phyloP scores from a whole-genome alignment of 2,797 vertebrate genomes.

The Botia kubotai region DNA sequence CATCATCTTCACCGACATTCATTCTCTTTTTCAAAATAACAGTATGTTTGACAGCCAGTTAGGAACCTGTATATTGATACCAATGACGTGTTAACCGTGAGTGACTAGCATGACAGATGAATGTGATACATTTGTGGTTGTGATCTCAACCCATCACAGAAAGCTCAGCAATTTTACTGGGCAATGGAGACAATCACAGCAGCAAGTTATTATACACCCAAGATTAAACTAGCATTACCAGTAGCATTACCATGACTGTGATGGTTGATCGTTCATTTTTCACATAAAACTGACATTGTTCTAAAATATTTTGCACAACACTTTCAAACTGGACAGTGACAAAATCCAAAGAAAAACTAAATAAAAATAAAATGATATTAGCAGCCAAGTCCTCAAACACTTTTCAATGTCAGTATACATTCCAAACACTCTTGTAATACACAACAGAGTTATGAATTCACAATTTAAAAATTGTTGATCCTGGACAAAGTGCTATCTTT shows the following conservation, averaged over 20 bases:
- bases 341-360: not conserved
- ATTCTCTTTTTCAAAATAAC: not conserved
- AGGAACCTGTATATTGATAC: not conserved
- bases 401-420: not conserved
- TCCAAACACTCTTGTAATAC: not conserved
- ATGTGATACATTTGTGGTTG: not conserved
- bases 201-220: not conserved
- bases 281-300: not conserved
- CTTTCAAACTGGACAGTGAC: not conserved
- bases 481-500: slow-evolving; percentile 5
- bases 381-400: slow-evolving; percentile 20
- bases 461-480: not conserved
- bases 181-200: slow-evolving; percentile 2
- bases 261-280: not conserved
- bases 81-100: not conserved
- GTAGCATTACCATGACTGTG: not conserved
- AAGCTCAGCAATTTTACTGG: not conserved
- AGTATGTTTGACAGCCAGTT: not conserved
- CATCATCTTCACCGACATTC: not conserved
- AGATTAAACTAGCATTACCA: slow-evolving; percentile 2
- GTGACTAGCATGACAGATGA: not conserved
- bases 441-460: slow-evolving; percentile 2
- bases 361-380: not conserved
- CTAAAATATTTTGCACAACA: not conserved
- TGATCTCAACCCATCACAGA: not conserved